Percentiles rank a stretch among this genome's conserved stretches.
phyloP scores from a whole-genome alignment of 2,888 invertebrate species.

The Macrophya alboannulata region DNA sequence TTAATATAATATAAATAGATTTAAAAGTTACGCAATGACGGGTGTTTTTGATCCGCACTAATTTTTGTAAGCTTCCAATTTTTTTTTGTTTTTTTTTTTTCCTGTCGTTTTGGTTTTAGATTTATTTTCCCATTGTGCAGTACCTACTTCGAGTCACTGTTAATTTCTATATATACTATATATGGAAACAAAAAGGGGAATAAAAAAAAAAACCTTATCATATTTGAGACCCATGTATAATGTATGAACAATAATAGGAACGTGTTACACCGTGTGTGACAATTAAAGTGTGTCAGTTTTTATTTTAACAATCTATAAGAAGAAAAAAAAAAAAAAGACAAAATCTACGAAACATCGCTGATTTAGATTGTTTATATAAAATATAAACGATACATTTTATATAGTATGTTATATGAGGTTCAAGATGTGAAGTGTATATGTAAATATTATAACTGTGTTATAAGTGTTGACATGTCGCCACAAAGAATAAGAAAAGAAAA shows the following conservation, averaged over 20 bases:
- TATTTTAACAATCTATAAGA: conserved; percentile 6
- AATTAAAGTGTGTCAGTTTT: conserved; percentile 14
- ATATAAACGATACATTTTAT: conserved; percentile 18
- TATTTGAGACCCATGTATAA: neutral
- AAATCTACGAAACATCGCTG: neutral
- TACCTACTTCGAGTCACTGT: conserved; percentile 2
- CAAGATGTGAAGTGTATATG: conserved; percentile 40
- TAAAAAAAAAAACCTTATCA: neutral
- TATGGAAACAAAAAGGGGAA: neutral
- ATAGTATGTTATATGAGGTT: conserved; percentile 40
- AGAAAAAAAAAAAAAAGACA: too few relatives aligned
- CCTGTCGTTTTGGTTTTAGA: neutral
- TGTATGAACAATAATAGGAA: conserved; percentile 43
- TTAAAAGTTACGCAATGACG: conserved; percentile 5
- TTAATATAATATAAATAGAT: neutral
- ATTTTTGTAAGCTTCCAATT: conserved; percentile 29
- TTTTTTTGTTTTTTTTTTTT: neutral
- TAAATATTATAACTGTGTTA: conserved; percentile 67
- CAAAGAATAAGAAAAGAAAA: conserved; percentile 59
- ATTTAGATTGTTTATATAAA: neutral
- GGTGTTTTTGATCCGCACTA: conserved; percentile 39
- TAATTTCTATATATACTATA: neutral
- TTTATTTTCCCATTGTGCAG: neutral
- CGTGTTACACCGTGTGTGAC: neutral
- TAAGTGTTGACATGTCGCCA: conserved; percentile 67